Percentiles rank a stretch among this genome's conserved stretches.
Evolutionary conservation across 2,888 invertebrate species (phyloP).

Genomic region (Philaethria dido): DNA sequence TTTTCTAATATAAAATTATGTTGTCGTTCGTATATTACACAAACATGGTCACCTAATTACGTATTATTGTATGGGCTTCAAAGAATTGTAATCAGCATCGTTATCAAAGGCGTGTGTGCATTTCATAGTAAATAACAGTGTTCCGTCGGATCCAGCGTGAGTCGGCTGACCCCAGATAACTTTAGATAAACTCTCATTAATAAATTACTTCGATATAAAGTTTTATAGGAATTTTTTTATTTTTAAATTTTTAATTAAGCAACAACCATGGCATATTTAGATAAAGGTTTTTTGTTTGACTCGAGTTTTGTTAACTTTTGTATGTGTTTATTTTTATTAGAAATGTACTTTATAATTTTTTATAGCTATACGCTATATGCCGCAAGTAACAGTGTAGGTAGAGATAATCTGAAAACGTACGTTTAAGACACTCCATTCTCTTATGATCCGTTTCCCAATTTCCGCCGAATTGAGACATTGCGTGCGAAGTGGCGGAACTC

Average conservation of each 20-base stretch:
- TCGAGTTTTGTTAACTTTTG: neutral
- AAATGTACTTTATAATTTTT: no score
- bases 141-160: conserved; percentile 23
- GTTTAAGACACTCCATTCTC: no score
- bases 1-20: neutral
- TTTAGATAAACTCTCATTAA: conserved; percentile 28
- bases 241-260: conserved; percentile 17
- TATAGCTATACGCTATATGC: no score
- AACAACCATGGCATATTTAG: conserved; percentile 16
- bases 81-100: conserved; percentile 35
- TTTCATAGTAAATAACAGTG: conserved; percentile 41
- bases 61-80: conserved; percentile 31
- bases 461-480: no score
- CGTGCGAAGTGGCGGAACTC: no score
- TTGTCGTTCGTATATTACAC: neutral
- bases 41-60: conserved; percentile 17
- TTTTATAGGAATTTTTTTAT: conserved; percentile 12
- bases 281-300: neutral
- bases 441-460: no score
- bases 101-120: conserved; percentile 34
- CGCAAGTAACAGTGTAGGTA: no score
- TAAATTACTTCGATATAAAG: conserved; percentile 24
- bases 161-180: conserved; percentile 34
- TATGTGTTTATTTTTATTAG: neutral
- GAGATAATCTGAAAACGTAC: no score